Evolutionary conservation across 2,888 invertebrate genomes (phyloP).

Genomic region (Drosophila parthenogenetica): DNA sequence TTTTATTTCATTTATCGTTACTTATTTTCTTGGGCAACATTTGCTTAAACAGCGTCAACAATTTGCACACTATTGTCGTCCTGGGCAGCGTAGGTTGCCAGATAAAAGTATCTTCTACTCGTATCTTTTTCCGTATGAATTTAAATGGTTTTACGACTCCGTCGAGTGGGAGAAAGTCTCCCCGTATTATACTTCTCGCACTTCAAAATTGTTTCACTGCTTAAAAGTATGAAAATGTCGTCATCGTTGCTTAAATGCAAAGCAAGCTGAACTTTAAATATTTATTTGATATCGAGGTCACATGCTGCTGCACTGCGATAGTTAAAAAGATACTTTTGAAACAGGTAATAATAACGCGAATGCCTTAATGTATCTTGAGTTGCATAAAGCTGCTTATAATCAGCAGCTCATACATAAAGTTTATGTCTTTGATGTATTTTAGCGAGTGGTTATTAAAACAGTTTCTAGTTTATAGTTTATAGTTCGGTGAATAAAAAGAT

Average conservation of each 20-base stretch:
- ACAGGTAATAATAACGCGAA: neutral
- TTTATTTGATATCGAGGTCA: constrained; percentile 1
- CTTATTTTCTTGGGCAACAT: constrained; percentile 62
- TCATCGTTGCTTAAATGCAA: constrained; percentile 11
- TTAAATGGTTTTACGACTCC: constrained; percentile 74
- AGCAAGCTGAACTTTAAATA: constrained; percentile 16
- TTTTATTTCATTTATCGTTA: constrained; percentile 33
- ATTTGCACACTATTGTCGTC: constrained; percentile 75
- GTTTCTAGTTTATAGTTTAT: neutral
- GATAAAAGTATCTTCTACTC: constrained; percentile 62
- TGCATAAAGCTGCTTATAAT: neutral
- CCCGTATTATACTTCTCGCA: constrained; percentile 20
- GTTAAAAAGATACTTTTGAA: neutral
- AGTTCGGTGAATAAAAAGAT: too few species aligned
- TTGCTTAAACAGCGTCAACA: constrained; percentile 76
- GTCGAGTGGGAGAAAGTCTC: constrained; percentile 40
- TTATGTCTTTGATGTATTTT: neutral
- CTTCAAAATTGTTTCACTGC: constrained; percentile 1
- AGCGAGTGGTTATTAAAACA: too few species aligned
- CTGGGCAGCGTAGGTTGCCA: constrained; percentile 22
- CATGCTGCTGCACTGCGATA: neutral
- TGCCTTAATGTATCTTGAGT: neutral
- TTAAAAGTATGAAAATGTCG: constrained; percentile 19
- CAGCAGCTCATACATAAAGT: neutral
- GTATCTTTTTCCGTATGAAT: constrained; percentile 61